Percentiles rank a stretch among this genome's conserved stretches.
Evolutionary conservation across 2,113 vertebrate genomes (phyloP).

Genomic region (Burhinus oedicnemus): DNA sequence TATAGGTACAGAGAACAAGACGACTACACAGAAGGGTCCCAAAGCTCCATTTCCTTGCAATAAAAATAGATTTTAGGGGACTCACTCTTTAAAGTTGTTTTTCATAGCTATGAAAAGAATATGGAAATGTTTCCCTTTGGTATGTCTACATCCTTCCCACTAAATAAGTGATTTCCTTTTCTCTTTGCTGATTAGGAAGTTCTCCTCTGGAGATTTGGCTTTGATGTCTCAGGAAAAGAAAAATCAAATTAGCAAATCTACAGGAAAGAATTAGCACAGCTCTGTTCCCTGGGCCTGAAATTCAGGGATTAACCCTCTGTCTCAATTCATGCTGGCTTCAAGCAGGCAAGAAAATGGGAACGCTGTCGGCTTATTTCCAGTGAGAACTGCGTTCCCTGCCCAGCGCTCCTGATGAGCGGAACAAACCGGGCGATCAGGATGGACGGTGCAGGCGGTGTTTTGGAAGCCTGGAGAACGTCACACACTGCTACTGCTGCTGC

Average conservation of each 20-base stretch:
- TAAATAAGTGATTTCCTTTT: slow-evolving; percentile 43
- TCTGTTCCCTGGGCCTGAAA: neutral
- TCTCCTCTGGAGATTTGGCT: slow-evolving; percentile 26
- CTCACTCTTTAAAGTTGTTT: neutral
- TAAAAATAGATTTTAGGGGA: neutral
- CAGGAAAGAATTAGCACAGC: neutral
- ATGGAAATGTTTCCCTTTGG: slow-evolving; percentile 23
- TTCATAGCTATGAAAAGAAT: slow-evolving; percentile 37
- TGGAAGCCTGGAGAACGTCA: neutral
- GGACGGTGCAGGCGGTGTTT: neutral
- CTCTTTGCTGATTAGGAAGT: slow-evolving; percentile 32
- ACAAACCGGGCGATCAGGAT: fast-evolving
- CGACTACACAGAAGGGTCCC: neutral
- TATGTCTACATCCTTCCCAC: slow-evolving; percentile 25
- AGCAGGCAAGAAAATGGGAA: neutral
- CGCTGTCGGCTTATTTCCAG: fast-evolving
- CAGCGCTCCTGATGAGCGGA: fast-evolving
- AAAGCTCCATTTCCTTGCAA: neutral
- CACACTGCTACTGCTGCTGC: fast-evolving
- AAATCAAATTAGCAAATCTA: slow-evolving; percentile 25
- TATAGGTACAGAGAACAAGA: neutral
- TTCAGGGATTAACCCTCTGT: neutral
- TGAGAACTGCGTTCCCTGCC: neutral
- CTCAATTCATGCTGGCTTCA: neutral
- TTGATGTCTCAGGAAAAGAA: slow-evolving; percentile 42